phyloP scores from a whole-genome alignment of 2,113 vertebrate genomes.

The Cololabis saira region DNA sequence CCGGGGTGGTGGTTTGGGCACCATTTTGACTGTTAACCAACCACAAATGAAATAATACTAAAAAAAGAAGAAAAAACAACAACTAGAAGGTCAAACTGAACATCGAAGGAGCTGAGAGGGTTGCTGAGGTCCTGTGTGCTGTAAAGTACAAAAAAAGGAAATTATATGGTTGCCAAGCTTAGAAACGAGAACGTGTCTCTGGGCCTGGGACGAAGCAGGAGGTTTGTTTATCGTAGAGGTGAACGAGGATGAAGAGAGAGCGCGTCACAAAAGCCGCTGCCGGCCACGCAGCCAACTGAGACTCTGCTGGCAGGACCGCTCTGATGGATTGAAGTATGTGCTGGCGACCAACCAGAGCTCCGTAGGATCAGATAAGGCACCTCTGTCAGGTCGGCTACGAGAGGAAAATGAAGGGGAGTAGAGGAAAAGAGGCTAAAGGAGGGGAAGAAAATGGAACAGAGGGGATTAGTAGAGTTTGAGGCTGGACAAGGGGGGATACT shows the following conservation, averaged over 20 bases:
- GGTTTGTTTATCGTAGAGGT: constrained; percentile 41
- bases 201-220: background rate
- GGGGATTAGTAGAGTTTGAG: constrained; percentile 17
- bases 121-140: too few species aligned
- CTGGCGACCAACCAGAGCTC: constrained; percentile 55
- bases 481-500: background rate
- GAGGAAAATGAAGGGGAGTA: constrained; percentile 33
- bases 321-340: constrained; percentile 51
- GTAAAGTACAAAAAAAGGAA: too few species aligned
- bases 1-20: too few species aligned
- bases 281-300: constrained; percentile 49
- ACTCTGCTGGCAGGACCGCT: constrained; percentile 44
- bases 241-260: constrained; percentile 35
- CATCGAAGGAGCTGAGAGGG: too few species aligned
- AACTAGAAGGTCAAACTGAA: too few species aligned
- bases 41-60: too few species aligned
- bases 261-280: constrained; percentile 31
- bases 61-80: too few species aligned
- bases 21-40: too few species aligned
- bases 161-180: background rate
- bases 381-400: constrained; percentile 33
- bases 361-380: constrained; percentile 61
- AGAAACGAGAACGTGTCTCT: background rate
- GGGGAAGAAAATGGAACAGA: constrained; percentile 4
- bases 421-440: constrained; percentile 11